Conservation (phyloP, 2,888 invertebrate species). For the Calameuta idolon region DNA sequence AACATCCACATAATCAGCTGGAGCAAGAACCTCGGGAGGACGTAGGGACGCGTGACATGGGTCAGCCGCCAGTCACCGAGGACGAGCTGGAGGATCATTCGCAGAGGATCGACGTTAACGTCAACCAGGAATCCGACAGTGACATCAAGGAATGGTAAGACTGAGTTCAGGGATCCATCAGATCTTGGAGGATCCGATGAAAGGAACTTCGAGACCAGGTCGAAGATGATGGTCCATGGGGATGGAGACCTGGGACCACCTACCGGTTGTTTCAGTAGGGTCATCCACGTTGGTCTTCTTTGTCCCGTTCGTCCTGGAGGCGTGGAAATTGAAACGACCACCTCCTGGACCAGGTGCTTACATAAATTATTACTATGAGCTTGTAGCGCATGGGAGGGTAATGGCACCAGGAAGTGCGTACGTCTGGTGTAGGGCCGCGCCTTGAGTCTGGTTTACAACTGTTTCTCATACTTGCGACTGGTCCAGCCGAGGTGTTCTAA, state of each 20-base stretch:
- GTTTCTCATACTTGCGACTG: background rate
- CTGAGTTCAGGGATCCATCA: background rate
- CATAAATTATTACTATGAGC: background rate
- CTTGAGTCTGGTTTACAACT: background rate
- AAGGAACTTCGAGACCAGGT: too few relatives aligned
- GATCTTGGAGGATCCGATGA: background rate
- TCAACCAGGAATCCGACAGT: slow-evolving; percentile 31
- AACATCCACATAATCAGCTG: background rate
- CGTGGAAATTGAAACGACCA: background rate
- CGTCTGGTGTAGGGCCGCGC: background rate
- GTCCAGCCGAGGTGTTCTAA: background rate
- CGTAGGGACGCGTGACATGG: slow-evolving; percentile 30
- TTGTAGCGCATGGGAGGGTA: background rate
- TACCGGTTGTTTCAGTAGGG: too few relatives aligned
- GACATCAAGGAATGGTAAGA: slow-evolving; percentile 48
- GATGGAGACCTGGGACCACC: too few relatives aligned
- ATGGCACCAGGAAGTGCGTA: background rate
- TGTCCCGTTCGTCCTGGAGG: background rate
- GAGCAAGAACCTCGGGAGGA: slow-evolving; percentile 29
- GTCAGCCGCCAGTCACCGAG: slow-evolving; percentile 16
- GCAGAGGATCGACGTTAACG: slow-evolving; percentile 28
- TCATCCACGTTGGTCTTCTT: background rate
- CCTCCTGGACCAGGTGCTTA: background rate
- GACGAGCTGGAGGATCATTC: slow-evolving; percentile 21
- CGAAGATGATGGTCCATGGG: too few relatives aligned